These are phyloP conservation scores for Chaetogeoica ovagalla DNA, from an alignment of 2,888 invertebrate species.

Conservation along the genomic window DNA sequence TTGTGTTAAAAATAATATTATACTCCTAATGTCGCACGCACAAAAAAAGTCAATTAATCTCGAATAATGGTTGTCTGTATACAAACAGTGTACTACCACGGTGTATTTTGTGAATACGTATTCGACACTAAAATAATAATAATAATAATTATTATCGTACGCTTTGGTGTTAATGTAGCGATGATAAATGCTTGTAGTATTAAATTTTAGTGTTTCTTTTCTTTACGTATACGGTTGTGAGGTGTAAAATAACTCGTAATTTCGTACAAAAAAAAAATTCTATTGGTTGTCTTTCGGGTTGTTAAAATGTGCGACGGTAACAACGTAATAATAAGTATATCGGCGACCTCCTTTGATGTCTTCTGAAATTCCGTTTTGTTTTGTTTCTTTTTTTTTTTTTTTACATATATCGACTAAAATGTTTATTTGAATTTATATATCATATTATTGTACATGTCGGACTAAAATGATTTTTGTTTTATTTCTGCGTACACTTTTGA, in stretches of 20 bases:
- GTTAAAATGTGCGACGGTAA: not conserved
- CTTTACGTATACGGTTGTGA: slow-evolving; percentile 27
- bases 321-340: not conserved
- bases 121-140: too few relatives aligned
- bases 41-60: slow-evolving; percentile 42
- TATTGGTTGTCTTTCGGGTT: slow-evolving; percentile 28
- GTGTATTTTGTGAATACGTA: too few relatives aligned
- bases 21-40: not conserved
- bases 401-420: not conserved
- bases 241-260: not conserved
- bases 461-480: too few relatives aligned
- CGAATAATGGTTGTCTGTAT: slow-evolving; percentile 9
- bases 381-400: too few relatives aligned
- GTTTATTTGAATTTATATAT: slow-evolving; percentile 5
- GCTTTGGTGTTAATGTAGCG: not conserved
- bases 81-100: too few relatives aligned
- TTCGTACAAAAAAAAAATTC: not conserved
- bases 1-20: too few relatives aligned
- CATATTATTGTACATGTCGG: not conserved
- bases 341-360: not conserved
- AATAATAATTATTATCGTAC: not conserved
- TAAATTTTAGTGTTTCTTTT: not conserved
- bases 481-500: not conserved
- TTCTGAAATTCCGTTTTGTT: too few relatives aligned
- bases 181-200: not conserved